Percentiles rank a stretch among this genome's conserved stretches.
Evolutionary conservation across 2,888 invertebrate genomes (phyloP).

Genomic region (Parelbella ahira): DNA sequence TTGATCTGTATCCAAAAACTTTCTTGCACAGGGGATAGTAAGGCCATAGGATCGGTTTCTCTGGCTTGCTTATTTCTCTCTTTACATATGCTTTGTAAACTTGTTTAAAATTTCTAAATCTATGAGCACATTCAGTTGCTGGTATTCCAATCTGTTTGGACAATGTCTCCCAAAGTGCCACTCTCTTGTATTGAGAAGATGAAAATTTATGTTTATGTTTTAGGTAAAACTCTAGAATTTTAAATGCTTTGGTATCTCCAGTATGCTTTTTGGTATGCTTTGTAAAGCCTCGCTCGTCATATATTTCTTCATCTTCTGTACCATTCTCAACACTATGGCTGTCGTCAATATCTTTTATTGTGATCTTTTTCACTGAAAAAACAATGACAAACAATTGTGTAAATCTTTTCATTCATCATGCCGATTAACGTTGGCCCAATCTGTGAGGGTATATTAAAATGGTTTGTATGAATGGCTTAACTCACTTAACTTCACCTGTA

Average conservation of each 20-base stretch:
- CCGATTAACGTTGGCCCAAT: too few species aligned
- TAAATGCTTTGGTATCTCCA: constrained; percentile 56
- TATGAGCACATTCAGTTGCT: constrained; percentile 58
- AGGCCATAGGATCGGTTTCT: constrained; percentile 66
- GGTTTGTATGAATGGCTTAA: too few species aligned
- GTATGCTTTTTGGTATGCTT: constrained; percentile 41
- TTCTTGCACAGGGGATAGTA: constrained; percentile 67
- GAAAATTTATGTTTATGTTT: constrained; percentile 64
- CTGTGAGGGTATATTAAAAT: too few species aligned
- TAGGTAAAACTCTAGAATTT: constrained; percentile 63
- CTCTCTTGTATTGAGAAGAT: constrained; percentile 49
- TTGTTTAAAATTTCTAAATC: constrained; percentile 63
- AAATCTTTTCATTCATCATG: too few species aligned
- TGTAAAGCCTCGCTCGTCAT: constrained; percentile 47
- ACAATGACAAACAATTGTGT: too few species aligned
- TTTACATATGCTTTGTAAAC: constrained; percentile 59
- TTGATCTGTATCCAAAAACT: constrained; percentile 63
- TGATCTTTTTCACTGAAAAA: constrained; percentile 51
- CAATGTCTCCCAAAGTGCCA: constrained; percentile 52
- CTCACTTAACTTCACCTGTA: too few species aligned
- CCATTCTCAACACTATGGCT: constrained; percentile 34
- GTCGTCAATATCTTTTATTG: constrained; percentile 40
- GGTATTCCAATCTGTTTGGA: constrained; percentile 54
- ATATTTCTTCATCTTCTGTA: constrained; percentile 46
- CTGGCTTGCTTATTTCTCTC: constrained; percentile 64